Evolutionary conservation across 2,113 vertebrate genomes (phyloP), one percentile per base, ranked within the genome.

Genomic region (Stigmatopora argus): DNA sequence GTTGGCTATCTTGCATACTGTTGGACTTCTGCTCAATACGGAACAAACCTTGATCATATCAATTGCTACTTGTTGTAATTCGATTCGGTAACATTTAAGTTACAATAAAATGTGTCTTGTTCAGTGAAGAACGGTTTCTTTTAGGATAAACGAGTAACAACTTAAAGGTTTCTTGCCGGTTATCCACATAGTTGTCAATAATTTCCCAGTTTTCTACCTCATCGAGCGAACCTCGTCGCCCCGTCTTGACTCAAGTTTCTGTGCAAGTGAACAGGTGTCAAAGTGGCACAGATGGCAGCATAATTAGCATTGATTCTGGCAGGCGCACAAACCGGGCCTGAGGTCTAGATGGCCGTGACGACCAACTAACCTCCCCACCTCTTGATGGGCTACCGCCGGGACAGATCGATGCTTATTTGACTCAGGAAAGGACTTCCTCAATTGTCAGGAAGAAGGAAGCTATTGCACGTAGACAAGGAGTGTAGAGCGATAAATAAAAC

Each of bases 261-360:
- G 71, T 85, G 75, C 79, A 84, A 80, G 81, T 85, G 83, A 89
- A 90, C 87, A 89, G 90, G 88, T 91, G 89, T 90, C 85, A 86
- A 74, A 82, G 81, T 86, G 78, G 83, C 84, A 65, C 89, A 91
- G 89, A 91, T 91, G 88, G 89, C 82, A 82, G 85, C 76, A 83
- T 91, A 90, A 91, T 91, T 90, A 91, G 87, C 87, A 90, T 90
- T 88, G 87, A 90, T 91, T 88, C 85, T 87, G 87, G 86, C 87
- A 81, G 86, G 73, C 78, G 87, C 86, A 1, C 15, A 11, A 11
- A 10, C 84, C 83, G 84, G 75, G 86, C 77, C 80, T 84, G 74
- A 85, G 89, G 86, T 88, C 86, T 89, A 83, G 89, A 90, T 89
- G 80, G 79, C 86, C 85, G 79, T 89, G 87, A 88, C 86, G 85